A percentile compares a stretch with the other conserved stretches of the same genome.
These are phyloP conservation scores for Burhinus oedicnemus DNA, from an alignment of 2,113 vertebrate species.

Conservation along the genomic window DNA sequence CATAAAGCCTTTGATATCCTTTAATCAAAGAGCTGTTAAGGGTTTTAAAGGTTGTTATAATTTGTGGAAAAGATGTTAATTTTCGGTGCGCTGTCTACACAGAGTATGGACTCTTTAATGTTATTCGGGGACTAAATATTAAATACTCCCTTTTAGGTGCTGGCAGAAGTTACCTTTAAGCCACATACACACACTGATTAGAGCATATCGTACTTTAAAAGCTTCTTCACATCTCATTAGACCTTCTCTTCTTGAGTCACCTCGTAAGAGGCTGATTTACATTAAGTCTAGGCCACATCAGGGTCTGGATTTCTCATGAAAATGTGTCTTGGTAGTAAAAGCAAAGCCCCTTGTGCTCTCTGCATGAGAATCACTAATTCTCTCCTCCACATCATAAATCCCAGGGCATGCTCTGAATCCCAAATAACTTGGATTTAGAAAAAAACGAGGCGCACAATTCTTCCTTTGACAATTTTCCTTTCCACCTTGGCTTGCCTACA, in stretches of 20 bases:
- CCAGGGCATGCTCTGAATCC: conserved; percentile 21
- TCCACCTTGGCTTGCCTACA: background rate
- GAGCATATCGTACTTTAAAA: conserved; percentile 21
- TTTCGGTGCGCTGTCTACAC: background rate
- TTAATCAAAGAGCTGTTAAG: conserved; percentile 48
- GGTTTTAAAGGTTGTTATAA: conserved; percentile 23
- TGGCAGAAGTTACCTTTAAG: conserved; percentile 40
- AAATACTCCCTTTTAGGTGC: background rate
- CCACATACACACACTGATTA: background rate
- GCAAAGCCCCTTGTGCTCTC: background rate
- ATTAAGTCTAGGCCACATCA: background rate
- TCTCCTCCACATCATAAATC: conserved; percentile 21
- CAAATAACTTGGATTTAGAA: background rate
- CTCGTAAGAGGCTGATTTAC: conserved; percentile 17
- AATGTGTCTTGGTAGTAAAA: background rate
- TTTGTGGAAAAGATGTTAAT: conserved; percentile 1
- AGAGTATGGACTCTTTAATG: background rate
- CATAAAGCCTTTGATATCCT: conserved; percentile 51
- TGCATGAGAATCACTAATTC: background rate
- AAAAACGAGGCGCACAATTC: background rate
- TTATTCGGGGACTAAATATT: background rate
- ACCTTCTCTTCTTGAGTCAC: background rate
- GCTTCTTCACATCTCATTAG: conserved; percentile 54
- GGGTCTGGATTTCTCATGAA: conserved; percentile 25
- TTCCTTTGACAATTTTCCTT: background rate